Percentiles rank a stretch among this genome's conserved stretches.
Evolutionary conservation across 2,888 invertebrate genomes (phyloP).

Genomic region (Oxycera nigricornis): DNA sequence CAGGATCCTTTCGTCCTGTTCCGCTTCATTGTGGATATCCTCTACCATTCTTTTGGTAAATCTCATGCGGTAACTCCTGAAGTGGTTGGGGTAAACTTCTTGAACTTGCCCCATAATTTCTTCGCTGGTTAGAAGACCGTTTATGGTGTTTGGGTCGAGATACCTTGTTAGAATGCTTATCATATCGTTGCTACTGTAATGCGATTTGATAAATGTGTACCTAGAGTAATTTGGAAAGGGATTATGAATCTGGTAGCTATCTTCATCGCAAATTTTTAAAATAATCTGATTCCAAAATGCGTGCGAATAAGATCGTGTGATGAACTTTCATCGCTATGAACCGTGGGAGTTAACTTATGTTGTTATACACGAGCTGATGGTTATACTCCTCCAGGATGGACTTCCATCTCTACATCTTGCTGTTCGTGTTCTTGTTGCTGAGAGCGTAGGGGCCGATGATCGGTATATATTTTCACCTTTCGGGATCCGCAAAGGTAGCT

Average conservation of each 20-base stretch:
- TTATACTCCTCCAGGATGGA: not conserved
- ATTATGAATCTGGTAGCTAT: not conserved
- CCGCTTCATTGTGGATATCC: slow-evolving; percentile 31
- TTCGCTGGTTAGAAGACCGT: too few relatives aligned
- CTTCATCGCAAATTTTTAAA: not conserved
- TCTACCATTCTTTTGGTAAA: slow-evolving; percentile 14
- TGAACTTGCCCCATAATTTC: too few relatives aligned
- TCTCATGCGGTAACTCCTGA: not conserved
- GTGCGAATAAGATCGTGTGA: too few relatives aligned
- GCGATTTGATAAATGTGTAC: not conserved
- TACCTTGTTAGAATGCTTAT: too few relatives aligned
- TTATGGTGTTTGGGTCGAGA: too few relatives aligned
- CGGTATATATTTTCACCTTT: not conserved
- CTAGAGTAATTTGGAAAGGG: not conserved
- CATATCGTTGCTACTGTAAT: too few relatives aligned
- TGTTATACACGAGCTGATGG: not conserved
- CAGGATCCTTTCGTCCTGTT: slow-evolving; percentile 42
- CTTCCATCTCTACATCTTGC: not conserved
- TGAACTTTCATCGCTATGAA: not conserved
- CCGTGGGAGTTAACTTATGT: not conserved
- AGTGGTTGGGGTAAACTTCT: slow-evolving; percentile 5
- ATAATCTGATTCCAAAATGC: not conserved
- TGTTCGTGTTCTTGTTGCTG: not conserved
- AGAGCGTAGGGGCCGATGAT: not conserved
- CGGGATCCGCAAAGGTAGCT: too few relatives aligned